These are phyloP conservation scores for Lepeophtheirus nordmannii DNA, from an alignment of 2,888 invertebrate genomes.

Conservation along the genomic window DNA sequence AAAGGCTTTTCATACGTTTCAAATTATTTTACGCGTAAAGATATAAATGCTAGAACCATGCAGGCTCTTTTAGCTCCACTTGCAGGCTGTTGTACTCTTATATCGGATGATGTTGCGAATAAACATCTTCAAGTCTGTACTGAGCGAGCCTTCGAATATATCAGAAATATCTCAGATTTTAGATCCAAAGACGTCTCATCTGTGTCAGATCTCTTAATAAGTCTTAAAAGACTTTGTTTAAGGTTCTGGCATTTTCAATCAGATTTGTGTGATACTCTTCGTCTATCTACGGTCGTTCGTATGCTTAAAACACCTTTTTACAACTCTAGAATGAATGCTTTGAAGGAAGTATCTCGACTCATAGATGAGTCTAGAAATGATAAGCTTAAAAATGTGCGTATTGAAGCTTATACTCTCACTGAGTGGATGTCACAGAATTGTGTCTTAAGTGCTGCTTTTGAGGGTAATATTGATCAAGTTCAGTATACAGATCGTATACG, in stretches of 20 bases:
- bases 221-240: conserved; percentile 32
- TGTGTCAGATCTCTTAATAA: conserved; percentile 7
- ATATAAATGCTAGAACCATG: conserved; percentile 35
- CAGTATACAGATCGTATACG: conserved; percentile 41
- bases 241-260: conserved; percentile 36
- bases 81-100: conserved; percentile 31
- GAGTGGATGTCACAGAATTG: conserved; percentile 37
- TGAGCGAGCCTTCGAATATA: conserved; percentile 34
- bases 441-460: conserved; percentile 37
- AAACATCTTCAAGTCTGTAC: neutral
- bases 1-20: conserved; percentile 35
- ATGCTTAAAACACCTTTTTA: conserved; percentile 40
- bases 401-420: neutral
- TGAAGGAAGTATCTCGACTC: conserved; percentile 32
- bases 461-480: conserved; percentile 38
- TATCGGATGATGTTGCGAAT: neutral
- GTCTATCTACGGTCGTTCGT: conserved; percentile 34
- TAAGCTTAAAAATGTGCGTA: neutral
- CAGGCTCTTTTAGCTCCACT: conserved; percentile 36
- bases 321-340: conserved; percentile 39
- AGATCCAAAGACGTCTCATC: conserved; percentile 35
- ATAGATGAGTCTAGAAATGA: conserved; percentile 25
- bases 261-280: conserved; percentile 34
- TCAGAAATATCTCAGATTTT: conserved; percentile 35
- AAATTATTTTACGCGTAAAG: conserved; percentile 31